A percentile compares a stretch with the other conserved stretches of the same genome.
Evolutionary conservation across 2,888 invertebrate species (phyloP).

Genomic region (Athalia circularis): DNA sequence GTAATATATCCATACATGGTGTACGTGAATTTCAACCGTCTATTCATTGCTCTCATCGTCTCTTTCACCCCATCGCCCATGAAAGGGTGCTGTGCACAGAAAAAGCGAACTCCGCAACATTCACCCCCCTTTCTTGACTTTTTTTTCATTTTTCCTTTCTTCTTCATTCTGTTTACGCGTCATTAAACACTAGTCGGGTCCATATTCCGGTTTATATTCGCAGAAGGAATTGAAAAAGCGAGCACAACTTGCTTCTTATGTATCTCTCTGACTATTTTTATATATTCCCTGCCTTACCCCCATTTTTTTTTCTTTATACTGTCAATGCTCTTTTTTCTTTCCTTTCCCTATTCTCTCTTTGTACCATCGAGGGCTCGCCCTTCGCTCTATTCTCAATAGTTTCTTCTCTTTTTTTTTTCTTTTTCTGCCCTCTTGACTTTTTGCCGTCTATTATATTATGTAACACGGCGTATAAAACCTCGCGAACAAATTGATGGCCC

Average conservation of each 20-base stretch:
- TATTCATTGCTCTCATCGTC: too few relatives aligned
- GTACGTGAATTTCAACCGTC: too few relatives aligned
- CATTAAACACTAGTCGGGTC: slow-evolving; percentile 65
- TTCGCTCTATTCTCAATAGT: background rate
- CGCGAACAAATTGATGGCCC: background rate
- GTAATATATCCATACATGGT: too few relatives aligned
- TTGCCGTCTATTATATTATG: background rate
- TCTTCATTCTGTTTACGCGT: slow-evolving; percentile 66
- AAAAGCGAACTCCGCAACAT: too few relatives aligned
- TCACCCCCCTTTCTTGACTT: background rate
- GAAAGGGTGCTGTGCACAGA: too few relatives aligned
- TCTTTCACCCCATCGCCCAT: too few relatives aligned
- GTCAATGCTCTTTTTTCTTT: slow-evolving; percentile 36
- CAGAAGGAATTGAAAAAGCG: background rate
- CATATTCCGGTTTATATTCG: slow-evolving; percentile 29
- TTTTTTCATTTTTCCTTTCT: background rate
- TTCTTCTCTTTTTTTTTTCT: background rate
- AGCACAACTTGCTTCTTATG: slow-evolving; percentile 3
- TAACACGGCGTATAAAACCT: background rate
- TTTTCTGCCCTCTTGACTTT: slow-evolving; percentile 4
- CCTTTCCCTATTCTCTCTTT: background rate
- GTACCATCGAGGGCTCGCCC: slow-evolving; percentile 33
- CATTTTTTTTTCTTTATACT: slow-evolving; percentile 27
- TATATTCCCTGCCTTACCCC: slow-evolving; percentile 12
- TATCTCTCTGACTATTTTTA: background rate